Evolutionary conservation across 2,797 vertebrate species (phyloP).

Genomic region (Caiman crocodilus): DNA sequence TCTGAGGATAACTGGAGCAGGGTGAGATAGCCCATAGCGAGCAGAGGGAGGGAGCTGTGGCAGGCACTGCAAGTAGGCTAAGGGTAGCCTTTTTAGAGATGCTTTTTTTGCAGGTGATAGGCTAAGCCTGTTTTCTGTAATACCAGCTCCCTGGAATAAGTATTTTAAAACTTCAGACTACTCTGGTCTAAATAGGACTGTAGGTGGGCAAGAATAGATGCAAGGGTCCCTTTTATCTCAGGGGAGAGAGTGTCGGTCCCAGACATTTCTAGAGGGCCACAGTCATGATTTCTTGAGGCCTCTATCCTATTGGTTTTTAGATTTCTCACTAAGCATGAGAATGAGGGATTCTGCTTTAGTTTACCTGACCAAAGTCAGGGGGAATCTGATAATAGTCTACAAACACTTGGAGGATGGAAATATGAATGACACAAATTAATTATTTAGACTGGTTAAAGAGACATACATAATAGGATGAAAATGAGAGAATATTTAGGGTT

Average conservation of each 20-base stretch:
- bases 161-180: too few relatives aligned
- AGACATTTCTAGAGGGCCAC: neutral
- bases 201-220: neutral
- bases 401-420: neutral
- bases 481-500: neutral
- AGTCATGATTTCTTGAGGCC: neutral
- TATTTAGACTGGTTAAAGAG: neutral
- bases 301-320: neutral
- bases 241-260: neutral
- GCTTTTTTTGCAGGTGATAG: too few relatives aligned
- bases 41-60: too few relatives aligned
- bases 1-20: too few relatives aligned
- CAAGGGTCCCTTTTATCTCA: neutral
- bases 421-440: neutral
- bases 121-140: too few relatives aligned
- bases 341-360: neutral
- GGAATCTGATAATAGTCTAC: neutral
- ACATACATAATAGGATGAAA: neutral
- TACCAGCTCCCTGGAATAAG: too few relatives aligned
- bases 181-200: too few relatives aligned
- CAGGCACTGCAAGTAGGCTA: too few relatives aligned
- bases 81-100: too few relatives aligned
- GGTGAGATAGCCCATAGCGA: too few relatives aligned
- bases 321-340: neutral
- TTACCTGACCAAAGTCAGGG: neutral